A percentile compares a stretch with the other conserved stretches of the same genome.
Conservation (phyloP, 2,797 vertebrate species). For the Pristis pectinata region DNA sequence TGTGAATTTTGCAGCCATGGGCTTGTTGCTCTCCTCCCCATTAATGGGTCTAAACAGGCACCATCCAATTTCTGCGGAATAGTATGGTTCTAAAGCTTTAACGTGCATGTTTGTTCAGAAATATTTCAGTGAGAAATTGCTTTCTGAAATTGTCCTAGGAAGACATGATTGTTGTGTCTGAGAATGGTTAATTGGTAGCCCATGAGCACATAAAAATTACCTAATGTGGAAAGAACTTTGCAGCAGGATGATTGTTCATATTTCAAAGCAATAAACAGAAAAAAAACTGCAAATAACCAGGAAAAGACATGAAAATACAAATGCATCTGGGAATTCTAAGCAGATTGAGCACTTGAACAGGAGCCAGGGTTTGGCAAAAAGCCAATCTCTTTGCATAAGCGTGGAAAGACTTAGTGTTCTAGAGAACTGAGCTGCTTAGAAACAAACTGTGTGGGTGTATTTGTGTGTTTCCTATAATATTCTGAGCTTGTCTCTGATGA, state of each 20-base stretch:
- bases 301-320: constrained; percentile 54
- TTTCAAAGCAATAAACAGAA: constrained; percentile 55
- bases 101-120: background rate
- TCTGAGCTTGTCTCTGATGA: constrained; percentile 50
- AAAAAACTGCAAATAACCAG: constrained; percentile 61
- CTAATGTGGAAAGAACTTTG: constrained; percentile 51
- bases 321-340: constrained; percentile 65
- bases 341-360: constrained; percentile 52
- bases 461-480: constrained; percentile 38
- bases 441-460: constrained; percentile 50
- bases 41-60: no score
- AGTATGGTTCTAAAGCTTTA: background rate
- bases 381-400: constrained; percentile 54
- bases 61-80: no score
- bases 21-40: no score
- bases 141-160: constrained; percentile 20
- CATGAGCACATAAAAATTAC: constrained; percentile 42
- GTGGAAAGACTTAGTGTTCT: constrained; percentile 53
- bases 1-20: no score
- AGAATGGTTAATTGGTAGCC: background rate
- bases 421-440: constrained; percentile 51
- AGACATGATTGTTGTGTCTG: constrained; percentile 2
- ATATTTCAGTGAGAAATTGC: background rate
- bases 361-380: constrained; percentile 54
- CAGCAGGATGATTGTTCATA: constrained; percentile 53